Evolutionary conservation across 2,888 invertebrate species (phyloP).

Genomic region (Phaedon cochleariae): DNA sequence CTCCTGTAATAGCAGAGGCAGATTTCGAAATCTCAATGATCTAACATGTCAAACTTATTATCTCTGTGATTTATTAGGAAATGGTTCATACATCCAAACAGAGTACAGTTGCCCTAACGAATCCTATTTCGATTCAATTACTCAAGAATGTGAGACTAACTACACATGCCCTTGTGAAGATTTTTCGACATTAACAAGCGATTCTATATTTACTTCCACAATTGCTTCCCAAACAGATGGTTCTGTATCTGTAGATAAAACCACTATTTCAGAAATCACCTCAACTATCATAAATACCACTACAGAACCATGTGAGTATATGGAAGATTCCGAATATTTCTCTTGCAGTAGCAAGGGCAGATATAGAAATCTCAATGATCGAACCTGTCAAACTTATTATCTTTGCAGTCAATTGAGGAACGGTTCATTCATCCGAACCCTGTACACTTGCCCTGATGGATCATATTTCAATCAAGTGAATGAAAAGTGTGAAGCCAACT

Average conservation of each 20-base stretch:
- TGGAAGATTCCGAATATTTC: slow-evolving; percentile 27
- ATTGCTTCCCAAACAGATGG: too few relatives aligned
- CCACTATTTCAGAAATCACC: too few relatives aligned
- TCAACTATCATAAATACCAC: not conserved
- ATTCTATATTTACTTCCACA: slow-evolving; percentile 2
- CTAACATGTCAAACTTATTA: slow-evolving; percentile 45
- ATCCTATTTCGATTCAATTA: slow-evolving; percentile 58
- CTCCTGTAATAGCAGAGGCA: slow-evolving; percentile 55
- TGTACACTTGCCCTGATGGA: slow-evolving; percentile 1
- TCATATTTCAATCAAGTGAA: slow-evolving; percentile 59
- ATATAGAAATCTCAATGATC: slow-evolving; percentile 60
- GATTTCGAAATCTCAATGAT: slow-evolving; percentile 61
- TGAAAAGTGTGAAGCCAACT: slow-evolving; percentile 58
- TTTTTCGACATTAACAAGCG: not conserved
- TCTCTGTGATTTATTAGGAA: slow-evolving; percentile 42
- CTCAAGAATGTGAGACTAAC: slow-evolving; percentile 57
- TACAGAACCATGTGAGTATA: too few relatives aligned
- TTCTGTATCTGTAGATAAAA: too few relatives aligned
- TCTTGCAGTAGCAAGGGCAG: slow-evolving; percentile 57
- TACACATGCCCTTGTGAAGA: slow-evolving; percentile 56
- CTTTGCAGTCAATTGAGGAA: slow-evolving; percentile 43
- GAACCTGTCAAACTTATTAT: slow-evolving; percentile 44
- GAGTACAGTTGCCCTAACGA: slow-evolving; percentile 4
- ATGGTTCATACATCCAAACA: slow-evolving; percentile 56
- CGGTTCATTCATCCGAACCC: slow-evolving; percentile 55